Evolutionary conservation across 2,797 vertebrate genomes (phyloP), one percentile per base, ranked within the genome.

Genomic region (Gymnopithys bicolor): DNA sequence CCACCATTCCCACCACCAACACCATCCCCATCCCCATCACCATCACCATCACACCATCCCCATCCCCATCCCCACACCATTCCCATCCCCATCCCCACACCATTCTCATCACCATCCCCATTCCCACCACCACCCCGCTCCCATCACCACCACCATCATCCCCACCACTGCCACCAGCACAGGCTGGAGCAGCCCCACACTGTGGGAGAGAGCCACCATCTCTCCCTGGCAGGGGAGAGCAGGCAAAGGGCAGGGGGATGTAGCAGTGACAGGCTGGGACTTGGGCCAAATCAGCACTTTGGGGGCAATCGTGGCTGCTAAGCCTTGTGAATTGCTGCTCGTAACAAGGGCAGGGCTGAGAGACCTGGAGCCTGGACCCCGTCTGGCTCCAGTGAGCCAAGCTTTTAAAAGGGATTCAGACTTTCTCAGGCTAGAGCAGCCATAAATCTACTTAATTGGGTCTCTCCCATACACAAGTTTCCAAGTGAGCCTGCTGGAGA

Each of bases 391-490:
- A 93, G 56, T 12, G 19, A 94, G 95, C 48, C 89, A 95, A 94
- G 95, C 85, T 94, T 95, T 95, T 84, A 91, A 85, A 94, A 96
- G 55, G 76, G 87, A 95, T 95, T 67, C 86, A 89, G 84, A 94
- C 93, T 97, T 97, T 97, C 97, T 96, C 97, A 97, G 97, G 96
- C 91, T 95, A 64, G 37, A 87, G 91, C 86, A 79, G 93, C 91
- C 87, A 96, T 97, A 97, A 97, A 97, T 97, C 93, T 71, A 69
- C 37, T 93, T 96, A 97, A 97, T 93, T 97, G 84, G 94, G 94
- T 95, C 92, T 96, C 96, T 96, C 89, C 91, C 90, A 86, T 89
- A 89, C 84, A 89, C 70, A 62, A 77, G 80, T 95, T 97, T 96
- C 96, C 94, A 97, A 96, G 48, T 71, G 79, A 94, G 84, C 16